phyloP scores from a whole-genome alignment of 1,140 invertebrate species.

The Neoseiulus cucumeris region DNA sequence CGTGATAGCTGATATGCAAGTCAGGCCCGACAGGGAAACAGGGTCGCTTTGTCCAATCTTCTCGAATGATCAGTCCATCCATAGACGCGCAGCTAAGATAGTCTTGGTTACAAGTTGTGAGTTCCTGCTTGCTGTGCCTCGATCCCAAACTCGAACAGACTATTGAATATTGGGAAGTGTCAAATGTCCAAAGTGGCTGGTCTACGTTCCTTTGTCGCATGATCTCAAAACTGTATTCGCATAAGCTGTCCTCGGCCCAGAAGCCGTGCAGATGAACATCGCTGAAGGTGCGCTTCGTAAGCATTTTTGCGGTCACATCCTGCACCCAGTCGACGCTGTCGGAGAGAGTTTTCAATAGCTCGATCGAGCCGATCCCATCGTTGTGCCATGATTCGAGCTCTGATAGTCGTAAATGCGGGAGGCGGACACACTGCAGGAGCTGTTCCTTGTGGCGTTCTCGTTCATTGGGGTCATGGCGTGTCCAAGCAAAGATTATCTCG shows the following conservation, averaged over 20 bases:
- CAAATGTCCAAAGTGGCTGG: background rate
- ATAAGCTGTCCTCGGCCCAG: slow-evolving; percentile 8
- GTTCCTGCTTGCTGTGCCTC: background rate
- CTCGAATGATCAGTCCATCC: background rate
- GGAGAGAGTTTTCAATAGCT: background rate
- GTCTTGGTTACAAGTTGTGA: background rate
- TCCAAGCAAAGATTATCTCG: background rate
- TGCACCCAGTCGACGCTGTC: background rate
- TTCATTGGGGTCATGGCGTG: background rate
- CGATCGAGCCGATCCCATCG: background rate
- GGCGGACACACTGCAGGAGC: background rate
- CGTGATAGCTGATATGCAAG: background rate
- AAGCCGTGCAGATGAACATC: background rate
- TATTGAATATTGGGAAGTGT: background rate
- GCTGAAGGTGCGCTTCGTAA: background rate
- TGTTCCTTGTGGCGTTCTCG: background rate
- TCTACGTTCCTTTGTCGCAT: background rate
- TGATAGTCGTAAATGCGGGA: background rate
- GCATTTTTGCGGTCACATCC: background rate
- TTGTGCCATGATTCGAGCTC: background rate
- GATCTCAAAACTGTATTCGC: background rate
- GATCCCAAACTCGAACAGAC: background rate
- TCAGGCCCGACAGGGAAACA: background rate
- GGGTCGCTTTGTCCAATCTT: slow-evolving; percentile 6
- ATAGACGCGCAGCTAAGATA: background rate